These are phyloP conservation scores for Reticulitermes lucifugus DNA, from an alignment of 2,888 invertebrate species.

Conservation along the genomic window DNA sequence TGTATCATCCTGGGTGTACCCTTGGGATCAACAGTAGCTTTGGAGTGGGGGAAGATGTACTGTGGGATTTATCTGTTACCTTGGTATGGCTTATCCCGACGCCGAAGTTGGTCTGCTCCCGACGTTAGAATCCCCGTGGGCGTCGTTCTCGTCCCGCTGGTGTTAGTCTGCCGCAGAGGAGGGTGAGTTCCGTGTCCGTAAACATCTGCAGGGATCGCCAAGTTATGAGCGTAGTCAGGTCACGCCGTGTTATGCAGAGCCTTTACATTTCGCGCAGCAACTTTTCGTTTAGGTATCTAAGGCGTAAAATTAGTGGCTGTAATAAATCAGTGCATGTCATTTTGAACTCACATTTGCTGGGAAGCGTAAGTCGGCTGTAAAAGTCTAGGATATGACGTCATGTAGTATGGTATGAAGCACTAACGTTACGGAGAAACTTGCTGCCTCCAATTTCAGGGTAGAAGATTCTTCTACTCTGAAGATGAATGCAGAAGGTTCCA, in stretches of 20 bases:
- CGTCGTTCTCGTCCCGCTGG: background rate
- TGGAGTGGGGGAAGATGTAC: slow-evolving; percentile 20
- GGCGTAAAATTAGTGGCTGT: too few relatives aligned
- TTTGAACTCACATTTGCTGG: too few relatives aligned
- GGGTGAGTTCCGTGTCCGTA: background rate
- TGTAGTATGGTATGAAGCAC: too few relatives aligned
- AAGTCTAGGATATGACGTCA: too few relatives aligned
- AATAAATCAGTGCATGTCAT: too few relatives aligned
- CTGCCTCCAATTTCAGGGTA: too few relatives aligned
- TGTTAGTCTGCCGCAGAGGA: background rate
- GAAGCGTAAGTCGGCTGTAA: too few relatives aligned
- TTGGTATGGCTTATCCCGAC: slow-evolving; percentile 39
- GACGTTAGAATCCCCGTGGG: slow-evolving; percentile 22
- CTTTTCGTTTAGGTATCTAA: too few relatives aligned
- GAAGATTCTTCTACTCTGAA: too few relatives aligned
- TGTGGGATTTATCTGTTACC: slow-evolving; percentile 40
- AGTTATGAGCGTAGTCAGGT: background rate
- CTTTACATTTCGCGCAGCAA: too few relatives aligned
- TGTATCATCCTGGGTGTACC: slow-evolving; percentile 27
- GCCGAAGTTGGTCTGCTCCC: slow-evolving; percentile 16
- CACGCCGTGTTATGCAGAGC: background rate
- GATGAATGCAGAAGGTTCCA: too few relatives aligned
- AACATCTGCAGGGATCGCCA: slow-evolving; percentile 23
- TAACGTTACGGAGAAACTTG: too few relatives aligned
- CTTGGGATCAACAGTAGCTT: slow-evolving; percentile 7